These are phyloP conservation scores for Lagopus leucura DNA, from an alignment of 2,113 vertebrate genomes.

Conservation along the genomic window DNA sequence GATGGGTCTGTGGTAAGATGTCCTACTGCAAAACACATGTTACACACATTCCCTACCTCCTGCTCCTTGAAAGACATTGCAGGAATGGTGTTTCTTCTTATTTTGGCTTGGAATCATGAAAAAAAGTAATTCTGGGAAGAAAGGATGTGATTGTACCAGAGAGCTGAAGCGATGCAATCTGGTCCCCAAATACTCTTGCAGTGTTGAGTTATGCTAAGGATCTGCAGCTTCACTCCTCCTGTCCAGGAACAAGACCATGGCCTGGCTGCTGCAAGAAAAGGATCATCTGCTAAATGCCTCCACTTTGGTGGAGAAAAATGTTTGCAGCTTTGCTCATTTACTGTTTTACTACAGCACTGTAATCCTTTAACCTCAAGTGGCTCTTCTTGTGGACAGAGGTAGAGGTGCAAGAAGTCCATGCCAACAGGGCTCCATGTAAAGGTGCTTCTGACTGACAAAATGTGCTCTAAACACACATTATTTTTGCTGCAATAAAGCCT, in stretches of 20 bases:
- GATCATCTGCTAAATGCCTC: neutral
- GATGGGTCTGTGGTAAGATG: conserved; percentile 20
- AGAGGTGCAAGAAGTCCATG: neutral
- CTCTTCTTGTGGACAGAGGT: neutral
- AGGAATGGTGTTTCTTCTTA: neutral
- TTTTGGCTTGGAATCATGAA: neutral
- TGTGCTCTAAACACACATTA: neutral
- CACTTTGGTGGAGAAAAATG: neutral
- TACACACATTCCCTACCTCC: neutral
- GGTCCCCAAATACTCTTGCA: fast-evolving
- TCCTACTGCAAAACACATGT: conserved; percentile 17
- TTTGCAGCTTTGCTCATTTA: neutral
- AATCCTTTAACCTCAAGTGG: neutral
- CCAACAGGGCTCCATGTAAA: neutral
- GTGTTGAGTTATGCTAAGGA: fast-evolving
- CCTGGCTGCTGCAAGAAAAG: neutral
- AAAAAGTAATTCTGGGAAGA: neutral
- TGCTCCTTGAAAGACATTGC: neutral
- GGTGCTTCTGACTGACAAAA: neutral
- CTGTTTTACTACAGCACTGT: fast-evolving
- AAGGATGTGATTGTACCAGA: neutral
- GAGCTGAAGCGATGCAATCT: neutral
- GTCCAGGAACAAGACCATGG: neutral
- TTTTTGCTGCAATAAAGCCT: neutral
- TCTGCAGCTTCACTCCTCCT: neutral